Conservation (phyloP, 2,113 vertebrate genomes). For the Hippocampus barbouri region DNA sequence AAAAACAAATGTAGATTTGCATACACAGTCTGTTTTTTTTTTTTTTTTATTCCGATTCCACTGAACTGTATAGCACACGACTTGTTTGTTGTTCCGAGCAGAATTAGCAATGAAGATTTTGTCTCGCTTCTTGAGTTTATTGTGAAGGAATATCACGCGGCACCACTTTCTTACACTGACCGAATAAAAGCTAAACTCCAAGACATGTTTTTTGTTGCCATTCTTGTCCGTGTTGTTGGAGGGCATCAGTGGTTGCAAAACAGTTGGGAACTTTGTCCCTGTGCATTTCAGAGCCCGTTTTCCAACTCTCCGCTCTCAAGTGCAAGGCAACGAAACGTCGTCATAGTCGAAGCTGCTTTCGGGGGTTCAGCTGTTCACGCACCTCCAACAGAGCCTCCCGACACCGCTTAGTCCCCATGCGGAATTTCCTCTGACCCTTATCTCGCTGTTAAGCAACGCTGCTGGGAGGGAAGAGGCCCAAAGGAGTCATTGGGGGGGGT, state of each 20-base stretch:
- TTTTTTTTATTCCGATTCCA: conserved; percentile 39
- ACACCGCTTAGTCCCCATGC: conserved; percentile 13
- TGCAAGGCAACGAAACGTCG: neutral
- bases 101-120: neutral
- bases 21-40: conserved; percentile 44
- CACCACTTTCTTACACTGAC: conserved; percentile 4
- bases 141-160: conserved; percentile 3
- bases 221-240: neutral
- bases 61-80: conserved; percentile 48
- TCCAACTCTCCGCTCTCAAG: neutral
- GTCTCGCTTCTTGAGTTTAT: neutral
- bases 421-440: conserved; percentile 30
- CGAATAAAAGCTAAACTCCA: conserved; percentile 2
- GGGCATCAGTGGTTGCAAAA: neutral
- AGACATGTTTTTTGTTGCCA: neutral
- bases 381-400: conserved; percentile 22
- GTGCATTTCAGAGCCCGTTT: neutral
- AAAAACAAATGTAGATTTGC: conserved; percentile 17
- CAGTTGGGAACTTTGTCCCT: neutral
- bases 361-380: conserved; percentile 41
- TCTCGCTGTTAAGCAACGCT: conserved; percentile 4
- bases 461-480: neutral
- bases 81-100: conserved; percentile 3
- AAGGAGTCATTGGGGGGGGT: neutral
- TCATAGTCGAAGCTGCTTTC: conserved; percentile 14